Conservation (phyloP, 37 sponge, comb jelly and placozoan species). For the Aphrocallistes beatrix region DNA sequence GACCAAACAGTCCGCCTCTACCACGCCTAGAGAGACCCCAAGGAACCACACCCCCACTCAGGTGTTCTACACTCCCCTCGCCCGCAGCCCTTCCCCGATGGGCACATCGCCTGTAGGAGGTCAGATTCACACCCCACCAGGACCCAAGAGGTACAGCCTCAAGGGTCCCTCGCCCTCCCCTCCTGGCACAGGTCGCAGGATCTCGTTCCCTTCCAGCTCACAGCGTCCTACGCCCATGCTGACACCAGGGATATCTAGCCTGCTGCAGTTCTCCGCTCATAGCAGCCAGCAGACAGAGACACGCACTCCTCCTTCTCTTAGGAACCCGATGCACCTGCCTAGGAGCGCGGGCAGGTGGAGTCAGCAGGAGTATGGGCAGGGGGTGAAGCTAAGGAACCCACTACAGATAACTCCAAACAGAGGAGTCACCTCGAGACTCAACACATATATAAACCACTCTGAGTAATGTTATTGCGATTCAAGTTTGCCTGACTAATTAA, state of each 20-base stretch:
- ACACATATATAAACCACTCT: too few species aligned
- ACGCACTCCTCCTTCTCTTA: neutral
- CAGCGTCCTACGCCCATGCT: neutral
- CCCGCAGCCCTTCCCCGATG: neutral
- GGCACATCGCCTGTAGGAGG: neutral
- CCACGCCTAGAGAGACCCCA: too few species aligned
- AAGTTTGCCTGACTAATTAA: too few species aligned
- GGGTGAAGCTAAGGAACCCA: neutral
- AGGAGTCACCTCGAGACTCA: neutral
- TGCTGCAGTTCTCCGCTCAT: neutral
- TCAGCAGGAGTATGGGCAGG: neutral
- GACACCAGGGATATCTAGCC: neutral
- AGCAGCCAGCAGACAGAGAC: neutral
- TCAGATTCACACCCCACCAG: neutral
- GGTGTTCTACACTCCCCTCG: slow-evolving; percentile 6
- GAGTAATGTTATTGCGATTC: too few species aligned
- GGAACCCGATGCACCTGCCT: neutral
- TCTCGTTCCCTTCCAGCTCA: neutral
- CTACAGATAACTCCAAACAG: neutral
- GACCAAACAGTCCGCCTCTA: neutral
- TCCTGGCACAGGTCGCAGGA: neutral
- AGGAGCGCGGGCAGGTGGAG: neutral
- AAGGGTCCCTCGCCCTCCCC: neutral
- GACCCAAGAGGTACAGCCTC: slow-evolving; percentile 11
- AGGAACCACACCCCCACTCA: neutral